phyloP scores from a whole-genome alignment of 1,140 invertebrate species.

The Formica selysi region DNA sequence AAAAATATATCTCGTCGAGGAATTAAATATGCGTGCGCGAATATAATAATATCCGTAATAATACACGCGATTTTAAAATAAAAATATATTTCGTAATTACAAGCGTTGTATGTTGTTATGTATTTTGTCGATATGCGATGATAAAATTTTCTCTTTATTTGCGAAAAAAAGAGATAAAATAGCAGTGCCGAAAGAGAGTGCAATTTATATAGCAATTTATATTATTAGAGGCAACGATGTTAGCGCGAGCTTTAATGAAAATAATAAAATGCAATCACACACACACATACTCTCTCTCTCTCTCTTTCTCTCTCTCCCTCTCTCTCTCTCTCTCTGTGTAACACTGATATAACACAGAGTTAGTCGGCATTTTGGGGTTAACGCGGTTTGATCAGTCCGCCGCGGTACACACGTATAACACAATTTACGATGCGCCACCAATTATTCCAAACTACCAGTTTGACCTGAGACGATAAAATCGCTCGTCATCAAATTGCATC shows the following conservation, averaged over 20 bases:
- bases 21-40: neutral
- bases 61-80: neutral
- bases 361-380: conserved; percentile 27
- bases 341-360: conserved; percentile 5
- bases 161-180: neutral
- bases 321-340: neutral
- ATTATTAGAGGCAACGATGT: neutral
- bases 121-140: neutral
- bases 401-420: conserved; percentile 10
- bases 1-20: neutral
- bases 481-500: conserved; percentile 12
- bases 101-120: neutral
- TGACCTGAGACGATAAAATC: conserved; percentile 52
- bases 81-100: conserved; percentile 8
- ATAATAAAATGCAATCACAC: conserved; percentile 36
- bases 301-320: too few species aligned
- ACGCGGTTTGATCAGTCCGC: conserved; percentile 39
- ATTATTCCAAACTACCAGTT: conserved; percentile 25
- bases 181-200: neutral
- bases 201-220: neutral
- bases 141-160: neutral
- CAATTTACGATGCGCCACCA: conserved; percentile 55
- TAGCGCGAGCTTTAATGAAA: conserved; percentile 35
- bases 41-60: neutral
- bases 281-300: neutral